Base-by-base conservation (phyloP, 2,797 vertebrate species). In the Numenius phaeopus region DNA sequence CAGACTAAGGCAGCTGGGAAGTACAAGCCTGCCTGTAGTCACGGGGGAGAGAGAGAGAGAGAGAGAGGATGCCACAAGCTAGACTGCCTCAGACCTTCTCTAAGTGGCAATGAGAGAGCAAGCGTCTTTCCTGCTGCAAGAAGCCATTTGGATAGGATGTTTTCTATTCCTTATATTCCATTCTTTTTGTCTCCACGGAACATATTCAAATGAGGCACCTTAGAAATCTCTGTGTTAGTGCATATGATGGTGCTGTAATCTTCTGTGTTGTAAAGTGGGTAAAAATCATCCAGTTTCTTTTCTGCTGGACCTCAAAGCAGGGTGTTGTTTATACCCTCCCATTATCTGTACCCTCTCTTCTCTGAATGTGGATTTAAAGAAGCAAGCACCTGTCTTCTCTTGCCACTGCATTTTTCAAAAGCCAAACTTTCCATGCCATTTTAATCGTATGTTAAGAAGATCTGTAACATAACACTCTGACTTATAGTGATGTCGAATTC, bases 181-280 rank as follows among this genome's bases (percentile, higher is more conserved):
- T 97, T 98, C 93, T 98, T 98, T 98, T 98, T 98, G 97, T 97
- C 97, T 97, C 95, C 94, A 92, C 97, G 97, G 97, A 98, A 95
- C 98, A 98, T 98, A 98, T 97, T 98, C 99, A 98, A 98, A 99
- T 99, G 99, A 99, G 98, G 98, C 97, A 98, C 98, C 98, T 97
- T 98, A 98, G 96, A 97, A 98, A 98, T 96, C 95, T 95, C 87
- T 97, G 95, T 96, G 97, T 97, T 98, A 97, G 98, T 97, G 98
- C 97, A 94, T 98, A 89, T 89, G 97, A 97, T 95, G 97, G 98
- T 98, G 98, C 98, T 98, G 97, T 97, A 94, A 97, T 98, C 97
- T 96, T 98, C 98, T 98, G 84, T 98, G 98, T 98, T 97, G 97
- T 98, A 98, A 99, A 99, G 98, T 98, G 98, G 98, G 97, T 98